phyloP scores from a whole-genome alignment of 2,113 vertebrate species.

The Neogobius melanostomus region DNA sequence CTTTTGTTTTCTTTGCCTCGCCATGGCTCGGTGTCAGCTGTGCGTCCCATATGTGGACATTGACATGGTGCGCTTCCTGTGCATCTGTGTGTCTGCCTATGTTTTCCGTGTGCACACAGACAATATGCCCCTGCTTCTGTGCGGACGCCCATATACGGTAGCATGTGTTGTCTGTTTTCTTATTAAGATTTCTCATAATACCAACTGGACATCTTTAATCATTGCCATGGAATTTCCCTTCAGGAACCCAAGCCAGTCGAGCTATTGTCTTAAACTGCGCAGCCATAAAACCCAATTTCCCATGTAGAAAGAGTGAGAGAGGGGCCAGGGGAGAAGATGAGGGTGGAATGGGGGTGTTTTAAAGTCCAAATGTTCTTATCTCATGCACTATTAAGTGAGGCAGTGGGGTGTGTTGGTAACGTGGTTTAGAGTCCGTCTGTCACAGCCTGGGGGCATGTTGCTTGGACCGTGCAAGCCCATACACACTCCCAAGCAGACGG shows the following conservation, averaged over 20 bases:
- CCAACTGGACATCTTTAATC: conserved; percentile 25
- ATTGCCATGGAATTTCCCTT: conserved; percentile 34
- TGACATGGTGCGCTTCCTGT: conserved; percentile 17
- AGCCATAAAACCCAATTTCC: conserved; percentile 69
- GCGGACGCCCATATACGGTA: not conserved
- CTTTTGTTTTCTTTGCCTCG: conserved; percentile 13
- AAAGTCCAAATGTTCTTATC: conserved; percentile 76
- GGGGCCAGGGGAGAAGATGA: conserved; percentile 12
- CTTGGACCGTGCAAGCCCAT: conserved; percentile 20
- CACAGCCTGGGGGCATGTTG: conserved; percentile 62
- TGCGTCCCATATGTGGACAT: conserved; percentile 30
- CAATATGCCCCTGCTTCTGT: not conserved
- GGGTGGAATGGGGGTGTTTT: conserved; percentile 40
- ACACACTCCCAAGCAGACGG: not conserved
- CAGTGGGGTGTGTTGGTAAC: conserved; percentile 69
- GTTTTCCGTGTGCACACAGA: conserved; percentile 13
- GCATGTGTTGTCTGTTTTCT: conserved; percentile 20
- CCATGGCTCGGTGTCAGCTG: conserved; percentile 16
- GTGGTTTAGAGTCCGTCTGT: conserved; percentile 71
- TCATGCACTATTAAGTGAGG: conserved; percentile 77
- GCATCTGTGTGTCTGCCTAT: conserved; percentile 40
- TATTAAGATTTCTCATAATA: conserved; percentile 15
- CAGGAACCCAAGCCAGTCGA: conserved; percentile 28
- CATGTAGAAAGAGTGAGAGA: conserved; percentile 36
- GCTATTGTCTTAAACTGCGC: conserved; percentile 54